Percentiles rank a stretch among this genome's conserved stretches.
Evolutionary conservation across 2,888 invertebrate genomes (phyloP).

Genomic region (Seira musarum): DNA sequence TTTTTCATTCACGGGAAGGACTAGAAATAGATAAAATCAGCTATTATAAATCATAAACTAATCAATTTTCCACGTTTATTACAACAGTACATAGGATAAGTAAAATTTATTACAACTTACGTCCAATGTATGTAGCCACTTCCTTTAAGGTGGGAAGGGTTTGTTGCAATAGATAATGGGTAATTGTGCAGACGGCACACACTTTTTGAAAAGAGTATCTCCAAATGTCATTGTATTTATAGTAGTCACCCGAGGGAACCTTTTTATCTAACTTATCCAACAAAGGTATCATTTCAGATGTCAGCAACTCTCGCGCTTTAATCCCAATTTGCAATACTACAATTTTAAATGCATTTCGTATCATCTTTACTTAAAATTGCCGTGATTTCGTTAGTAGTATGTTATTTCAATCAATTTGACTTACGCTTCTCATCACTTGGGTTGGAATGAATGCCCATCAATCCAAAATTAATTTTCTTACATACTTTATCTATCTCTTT

Average conservation of each 20-base stretch:
- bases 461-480: conserved; percentile 83
- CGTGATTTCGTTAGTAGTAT: not conserved
- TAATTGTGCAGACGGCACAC: conserved; percentile 83
- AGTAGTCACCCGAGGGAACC: conserved; percentile 85
- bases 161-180: conserved; percentile 86
- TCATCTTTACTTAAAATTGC: not conserved
- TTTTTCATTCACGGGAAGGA: not conserved
- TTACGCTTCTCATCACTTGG: conserved; percentile 38
- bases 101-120: conserved; percentile 74
- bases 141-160: conserved; percentile 82
- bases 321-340: not conserved
- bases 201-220: conserved; percentile 85
- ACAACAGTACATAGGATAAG: not conserved
- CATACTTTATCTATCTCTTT: conserved; percentile 85
- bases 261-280: conserved; percentile 76
- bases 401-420: not conserved
- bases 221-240: conserved; percentile 92
- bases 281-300: not conserved
- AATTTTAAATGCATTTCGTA: not conserved
- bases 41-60: not conserved
- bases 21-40: not conserved
- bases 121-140: conserved; percentile 83
- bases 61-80: not conserved
- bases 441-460: conserved; percentile 87
- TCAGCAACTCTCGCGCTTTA: not conserved